Evolutionary conservation across 1,140 invertebrate genomes (phyloP).

Genomic region (Steinernema khuongi): DNA sequence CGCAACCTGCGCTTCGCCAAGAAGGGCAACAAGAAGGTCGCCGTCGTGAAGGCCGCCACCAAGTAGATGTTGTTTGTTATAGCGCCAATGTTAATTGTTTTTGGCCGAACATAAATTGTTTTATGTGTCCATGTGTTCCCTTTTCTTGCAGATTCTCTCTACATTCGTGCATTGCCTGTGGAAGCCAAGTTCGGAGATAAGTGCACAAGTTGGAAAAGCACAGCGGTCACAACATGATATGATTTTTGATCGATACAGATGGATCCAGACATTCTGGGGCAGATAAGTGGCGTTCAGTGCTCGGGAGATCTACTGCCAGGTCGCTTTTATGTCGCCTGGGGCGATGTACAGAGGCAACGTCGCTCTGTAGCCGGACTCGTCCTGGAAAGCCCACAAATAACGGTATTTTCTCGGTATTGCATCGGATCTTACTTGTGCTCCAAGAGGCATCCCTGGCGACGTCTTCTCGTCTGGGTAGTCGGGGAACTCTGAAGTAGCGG

Average conservation of each 20-base stretch:
- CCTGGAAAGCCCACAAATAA: too few species aligned
- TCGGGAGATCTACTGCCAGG: not conserved
- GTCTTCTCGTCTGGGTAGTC: slow-evolving; percentile 3
- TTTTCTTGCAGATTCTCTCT: too few species aligned
- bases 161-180: too few species aligned
- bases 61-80: not conserved
- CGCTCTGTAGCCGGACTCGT: not conserved
- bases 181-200: too few species aligned
- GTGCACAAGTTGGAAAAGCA: not conserved
- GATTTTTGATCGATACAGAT: not conserved
- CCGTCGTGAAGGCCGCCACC: not conserved
- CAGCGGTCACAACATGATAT: not conserved
- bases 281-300: not conserved
- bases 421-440: too few species aligned
- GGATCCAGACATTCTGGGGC: not conserved
- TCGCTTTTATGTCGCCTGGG: not conserved
- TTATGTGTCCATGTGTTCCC: not conserved
- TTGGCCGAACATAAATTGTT: not conserved
- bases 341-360: not conserved
- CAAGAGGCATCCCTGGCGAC: not conserved
- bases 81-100: not conserved
- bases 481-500: not conserved
- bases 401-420: too few species aligned
- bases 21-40: slow-evolving; percentile 4
- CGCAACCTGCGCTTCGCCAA: not conserved